These are phyloP conservation scores for Perca fluviatilis DNA, from an alignment of 2,113 vertebrate genomes.

Conservation along the genomic window DNA sequence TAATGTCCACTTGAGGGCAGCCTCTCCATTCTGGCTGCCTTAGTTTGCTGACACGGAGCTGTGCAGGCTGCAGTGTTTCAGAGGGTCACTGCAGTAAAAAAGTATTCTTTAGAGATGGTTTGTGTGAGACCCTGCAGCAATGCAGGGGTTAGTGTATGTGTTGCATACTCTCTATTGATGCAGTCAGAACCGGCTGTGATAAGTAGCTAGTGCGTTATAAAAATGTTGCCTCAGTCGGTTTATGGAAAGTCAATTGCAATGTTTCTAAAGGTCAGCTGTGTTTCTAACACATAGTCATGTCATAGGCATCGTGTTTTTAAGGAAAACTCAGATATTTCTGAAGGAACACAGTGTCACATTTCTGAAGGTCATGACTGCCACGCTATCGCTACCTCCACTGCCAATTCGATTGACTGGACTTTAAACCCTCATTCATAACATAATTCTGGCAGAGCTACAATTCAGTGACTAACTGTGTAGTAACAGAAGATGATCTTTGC, in stretches of 20 bases:
- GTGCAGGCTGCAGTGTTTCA: conserved; percentile 69
- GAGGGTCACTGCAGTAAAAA: conserved; percentile 79
- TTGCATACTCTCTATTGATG: not conserved
- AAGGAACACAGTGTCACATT: conserved; percentile 4
- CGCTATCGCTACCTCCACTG: not conserved
- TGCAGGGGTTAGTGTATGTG: conserved; percentile 58
- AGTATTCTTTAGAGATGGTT: conserved; percentile 59
- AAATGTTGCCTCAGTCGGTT: not conserved
- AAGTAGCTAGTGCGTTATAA: not conserved
- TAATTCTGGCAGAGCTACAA: not conserved
- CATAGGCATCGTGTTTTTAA: not conserved
- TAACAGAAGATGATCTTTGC: not conserved
- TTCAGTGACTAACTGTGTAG: not conserved
- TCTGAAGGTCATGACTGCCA: conserved; percentile 48
- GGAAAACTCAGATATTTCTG: not conserved
- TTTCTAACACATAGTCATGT: conserved; percentile 1
- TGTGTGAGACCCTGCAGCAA: conserved; percentile 63
- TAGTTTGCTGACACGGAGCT: conserved; percentile 72
- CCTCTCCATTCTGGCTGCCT: conserved; percentile 31
- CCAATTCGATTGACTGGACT: conserved; percentile 12
- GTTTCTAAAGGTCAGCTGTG: conserved; percentile 27
- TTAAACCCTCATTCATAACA: not conserved
- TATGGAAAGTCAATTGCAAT: not conserved
- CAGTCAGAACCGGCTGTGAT: not conserved
- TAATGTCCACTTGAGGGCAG: conserved; percentile 75